These are phyloP conservation scores for Tribolium madens DNA, from an alignment of 1,140 invertebrate species.

Conservation along the genomic window DNA sequence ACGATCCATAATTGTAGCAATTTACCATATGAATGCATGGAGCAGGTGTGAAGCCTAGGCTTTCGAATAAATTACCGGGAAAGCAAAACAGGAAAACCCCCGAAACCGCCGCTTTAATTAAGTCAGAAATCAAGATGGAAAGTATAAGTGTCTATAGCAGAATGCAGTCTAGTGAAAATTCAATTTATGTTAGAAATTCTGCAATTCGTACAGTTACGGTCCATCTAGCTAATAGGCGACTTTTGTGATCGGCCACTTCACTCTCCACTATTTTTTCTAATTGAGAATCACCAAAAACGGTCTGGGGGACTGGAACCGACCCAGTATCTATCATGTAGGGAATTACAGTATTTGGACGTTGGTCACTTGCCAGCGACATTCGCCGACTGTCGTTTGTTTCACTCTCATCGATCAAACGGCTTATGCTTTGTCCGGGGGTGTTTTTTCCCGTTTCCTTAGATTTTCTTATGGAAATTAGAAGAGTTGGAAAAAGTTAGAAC, in stretches of 20 bases:
- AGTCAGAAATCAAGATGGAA: constrained; percentile 51
- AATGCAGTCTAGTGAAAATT: constrained; percentile 60
- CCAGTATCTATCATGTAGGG: constrained; percentile 57
- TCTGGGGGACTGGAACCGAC: constrained; percentile 27
- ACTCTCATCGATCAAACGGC: constrained; percentile 56
- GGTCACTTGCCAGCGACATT: constrained; percentile 60
- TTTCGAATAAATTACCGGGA: neutral
- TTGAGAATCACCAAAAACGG: neutral
- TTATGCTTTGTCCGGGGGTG: constrained; percentile 24
- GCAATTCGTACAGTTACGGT: constrained; percentile 57
- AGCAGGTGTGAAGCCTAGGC: constrained; percentile 41
- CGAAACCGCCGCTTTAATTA: constrained; percentile 9
- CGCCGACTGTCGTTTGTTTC: constrained; percentile 55
- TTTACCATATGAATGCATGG: constrained; percentile 39
- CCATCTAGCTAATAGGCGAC: constrained; percentile 57
- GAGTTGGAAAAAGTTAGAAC: neutral
- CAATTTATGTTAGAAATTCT: constrained; percentile 62
- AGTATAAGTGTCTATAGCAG: constrained; percentile 55
- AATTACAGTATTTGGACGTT: constrained; percentile 59
- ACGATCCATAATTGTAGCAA: constrained; percentile 33
- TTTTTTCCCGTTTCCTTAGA: neutral
- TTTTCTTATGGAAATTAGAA: neutral
- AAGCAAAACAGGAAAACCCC: neutral
- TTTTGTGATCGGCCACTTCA: constrained; percentile 30
- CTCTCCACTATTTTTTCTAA: neutral